Evolutionary conservation across 2,888 invertebrate genomes (phyloP).

Genomic region (Dinocampus coccinellae): DNA sequence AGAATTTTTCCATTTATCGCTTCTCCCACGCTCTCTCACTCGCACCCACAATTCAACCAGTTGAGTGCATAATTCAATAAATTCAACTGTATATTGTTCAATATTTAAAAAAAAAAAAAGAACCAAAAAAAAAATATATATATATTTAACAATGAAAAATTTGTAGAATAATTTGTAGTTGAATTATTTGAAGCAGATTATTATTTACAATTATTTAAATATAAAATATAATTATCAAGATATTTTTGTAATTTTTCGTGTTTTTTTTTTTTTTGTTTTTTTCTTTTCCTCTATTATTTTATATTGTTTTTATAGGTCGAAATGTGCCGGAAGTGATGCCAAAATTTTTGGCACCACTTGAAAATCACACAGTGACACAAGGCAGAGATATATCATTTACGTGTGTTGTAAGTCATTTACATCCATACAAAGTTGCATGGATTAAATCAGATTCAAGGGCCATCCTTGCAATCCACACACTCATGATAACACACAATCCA

Average conservation of each 20-base stretch:
- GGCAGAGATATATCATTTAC: slow-evolving; percentile 91
- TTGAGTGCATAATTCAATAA: slow-evolving; percentile 11
- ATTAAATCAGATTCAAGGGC: slow-evolving; percentile 92
- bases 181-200: too few relatives aligned
- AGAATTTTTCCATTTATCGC: slow-evolving; percentile 69
- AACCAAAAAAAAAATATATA: too few relatives aligned
- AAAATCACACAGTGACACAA: slow-evolving; percentile 89
- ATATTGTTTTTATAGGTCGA: slow-evolving; percentile 74
- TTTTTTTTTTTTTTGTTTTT: too few relatives aligned
- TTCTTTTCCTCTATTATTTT: neutral
- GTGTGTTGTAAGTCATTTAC: slow-evolving; percentile 91
- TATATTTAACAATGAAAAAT: too few relatives aligned
- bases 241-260: too few relatives aligned
- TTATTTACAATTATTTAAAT: too few relatives aligned
- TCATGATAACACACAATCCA: slow-evolving; percentile 90
- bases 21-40: slow-evolving; percentile 35
- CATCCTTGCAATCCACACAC: slow-evolving; percentile 89
- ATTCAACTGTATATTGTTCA: slow-evolving; percentile 10
- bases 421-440: slow-evolving; percentile 91
- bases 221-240: too few relatives aligned
- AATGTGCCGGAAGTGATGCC: slow-evolving; percentile 79
- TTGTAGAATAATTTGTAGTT: too few relatives aligned
- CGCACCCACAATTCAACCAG: slow-evolving; percentile 1
- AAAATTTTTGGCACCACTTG: slow-evolving; percentile 86
- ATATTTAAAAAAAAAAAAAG: too few relatives aligned